Percentiles rank a stretch among this genome's conserved stretches.
phyloP scores from a whole-genome alignment of 2,888 invertebrate genomes.

The Mylabris sibirica region DNA sequence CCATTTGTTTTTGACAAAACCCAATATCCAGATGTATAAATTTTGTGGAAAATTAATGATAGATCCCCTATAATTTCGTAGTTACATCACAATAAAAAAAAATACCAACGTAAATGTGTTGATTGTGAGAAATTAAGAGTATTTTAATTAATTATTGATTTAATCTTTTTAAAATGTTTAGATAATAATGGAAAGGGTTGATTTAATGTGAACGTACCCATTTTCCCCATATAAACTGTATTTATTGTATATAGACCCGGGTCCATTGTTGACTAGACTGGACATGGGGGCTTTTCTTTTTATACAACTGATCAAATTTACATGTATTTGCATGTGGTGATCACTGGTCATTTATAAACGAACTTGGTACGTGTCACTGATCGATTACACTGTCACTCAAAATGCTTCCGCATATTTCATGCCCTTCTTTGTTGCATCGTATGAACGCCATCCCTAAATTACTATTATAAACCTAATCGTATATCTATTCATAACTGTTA shows the following conservation, averaged over 20 bases:
- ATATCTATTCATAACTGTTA: constrained; percentile 22
- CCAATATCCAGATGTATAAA: neutral
- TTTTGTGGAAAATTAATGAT: neutral
- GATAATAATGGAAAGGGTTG: constrained; percentile 35
- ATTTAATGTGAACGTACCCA: constrained; percentile 29
- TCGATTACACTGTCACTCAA: constrained; percentile 61
- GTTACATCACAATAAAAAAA: neutral
- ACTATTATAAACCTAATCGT: constrained; percentile 29
- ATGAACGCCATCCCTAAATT: constrained; percentile 31
- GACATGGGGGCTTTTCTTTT: constrained; percentile 52
- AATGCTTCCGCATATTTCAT: constrained; percentile 55
- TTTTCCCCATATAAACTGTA: constrained; percentile 15
- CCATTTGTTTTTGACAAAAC: neutral
- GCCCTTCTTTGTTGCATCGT: constrained; percentile 42
- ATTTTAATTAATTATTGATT: constrained; percentile 33
- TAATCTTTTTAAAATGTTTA: constrained; percentile 35
- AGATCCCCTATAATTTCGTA: neutral
- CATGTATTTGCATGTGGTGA: constrained; percentile 61
- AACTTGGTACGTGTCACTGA: constrained; percentile 58
- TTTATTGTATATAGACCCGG: constrained; percentile 25
- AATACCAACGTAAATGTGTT: neutral
- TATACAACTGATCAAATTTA: constrained; percentile 55
- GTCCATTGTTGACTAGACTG: constrained; percentile 50
- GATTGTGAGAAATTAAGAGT: constrained; percentile 25
- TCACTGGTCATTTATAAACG: constrained; percentile 60